Evolutionary conservation across 2,113 vertebrate genomes (phyloP), one percentile per base, ranked within the genome.

Genomic region (Geothlypis trichas): DNA sequence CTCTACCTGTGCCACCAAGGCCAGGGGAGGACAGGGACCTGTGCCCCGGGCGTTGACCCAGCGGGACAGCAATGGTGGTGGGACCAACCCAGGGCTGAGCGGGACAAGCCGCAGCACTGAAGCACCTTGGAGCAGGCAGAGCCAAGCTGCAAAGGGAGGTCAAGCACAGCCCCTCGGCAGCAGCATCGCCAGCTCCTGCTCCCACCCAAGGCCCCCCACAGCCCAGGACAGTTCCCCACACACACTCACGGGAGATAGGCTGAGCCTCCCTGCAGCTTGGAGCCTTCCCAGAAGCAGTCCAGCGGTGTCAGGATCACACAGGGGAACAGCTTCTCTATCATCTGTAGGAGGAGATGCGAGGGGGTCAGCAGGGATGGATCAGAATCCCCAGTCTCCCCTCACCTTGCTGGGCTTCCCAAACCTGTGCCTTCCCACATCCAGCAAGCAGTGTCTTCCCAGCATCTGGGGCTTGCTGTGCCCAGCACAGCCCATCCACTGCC

Each of bases 241-340:
- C 99, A 55, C 57, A 99, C 99, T 99, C 98, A 99, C 99, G 99
- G 99, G 97, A 99, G 98, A 95, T 99, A 99, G 91, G 99, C 99
- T 58, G 99, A 99, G 94, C 99, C 99, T 96, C 99, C 99, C 94
- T 99, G 99, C 88, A 99, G 98, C 95, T 99, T 99, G 97, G 99
- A 98, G 37, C 99, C 99, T 95, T 99, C 99, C 99, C 99, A 99
- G 98, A 99, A 99, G 97, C 99, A 99, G 98, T 99, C 99, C 96
- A 99, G 97, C 0, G 99, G 99, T 4, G 99, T 99, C 97, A 99
- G 98, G 95, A 99, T 99, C 98, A 99, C 99, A 17, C 99, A 99
- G 19, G 99, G 99, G 93, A 99, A 99, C 41, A 99, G 98, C 98
- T 99, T 99, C 98, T 99, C 99, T 96, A 99, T 99, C 99, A 99